Conservation (phyloP, 2,888 invertebrate genomes). For the Amiota mariae region DNA sequence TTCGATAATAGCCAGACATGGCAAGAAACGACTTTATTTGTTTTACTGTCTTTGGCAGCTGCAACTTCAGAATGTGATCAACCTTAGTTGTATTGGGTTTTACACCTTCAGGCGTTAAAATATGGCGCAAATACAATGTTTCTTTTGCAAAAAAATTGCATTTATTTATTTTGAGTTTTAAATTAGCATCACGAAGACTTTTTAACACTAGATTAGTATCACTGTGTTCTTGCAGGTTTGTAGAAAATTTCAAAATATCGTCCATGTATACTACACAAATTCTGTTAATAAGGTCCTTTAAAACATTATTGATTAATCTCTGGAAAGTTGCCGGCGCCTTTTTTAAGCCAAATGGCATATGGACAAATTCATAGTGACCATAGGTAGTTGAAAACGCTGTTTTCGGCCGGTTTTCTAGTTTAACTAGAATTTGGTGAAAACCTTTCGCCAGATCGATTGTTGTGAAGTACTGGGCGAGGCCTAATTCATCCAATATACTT, state of each 20-base stretch:
- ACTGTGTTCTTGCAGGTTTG: conserved; percentile 28
- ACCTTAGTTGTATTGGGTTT: neutral
- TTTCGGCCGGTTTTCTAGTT: conserved; percentile 27
- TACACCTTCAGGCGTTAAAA: neutral
- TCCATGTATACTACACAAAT: no score
- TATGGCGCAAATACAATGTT: neutral
- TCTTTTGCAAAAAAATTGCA: conserved; percentile 1
- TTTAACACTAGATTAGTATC: neutral
- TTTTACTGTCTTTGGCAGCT: neutral
- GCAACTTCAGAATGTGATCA: neutral
- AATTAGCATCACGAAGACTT: neutral
- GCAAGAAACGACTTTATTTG: conserved; percentile 2
- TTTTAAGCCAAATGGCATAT: no score
- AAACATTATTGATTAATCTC: no score
- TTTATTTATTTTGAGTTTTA: conserved; percentile 2
- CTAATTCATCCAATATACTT: no score
- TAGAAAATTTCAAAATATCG: conserved; percentile 8
- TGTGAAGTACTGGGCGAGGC: no score
- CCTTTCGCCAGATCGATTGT: conserved; percentile 34
- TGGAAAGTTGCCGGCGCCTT: no score
- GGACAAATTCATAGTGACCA: no score
- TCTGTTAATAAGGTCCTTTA: no score
- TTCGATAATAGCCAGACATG: neutral
- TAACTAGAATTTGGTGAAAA: conserved; percentile 35
- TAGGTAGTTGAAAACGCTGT: conserved; percentile 38